These are phyloP conservation scores for Andrena fulva DNA, from an alignment of 2,888 invertebrate genomes.

Conservation along the genomic window DNA sequence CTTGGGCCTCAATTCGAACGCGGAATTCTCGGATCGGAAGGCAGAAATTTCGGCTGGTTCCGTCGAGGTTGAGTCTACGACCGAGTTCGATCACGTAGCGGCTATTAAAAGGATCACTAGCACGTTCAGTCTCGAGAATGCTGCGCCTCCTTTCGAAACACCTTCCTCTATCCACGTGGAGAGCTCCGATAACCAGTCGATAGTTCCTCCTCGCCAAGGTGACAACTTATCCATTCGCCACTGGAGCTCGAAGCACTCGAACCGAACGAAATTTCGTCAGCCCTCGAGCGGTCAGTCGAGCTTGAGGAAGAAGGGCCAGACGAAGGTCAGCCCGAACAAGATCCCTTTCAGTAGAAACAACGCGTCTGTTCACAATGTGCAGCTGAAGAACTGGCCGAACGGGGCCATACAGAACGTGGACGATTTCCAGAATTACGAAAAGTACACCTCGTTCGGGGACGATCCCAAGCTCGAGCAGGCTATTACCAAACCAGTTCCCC, in stretches of 20 bases:
- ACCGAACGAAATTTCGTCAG: constrained; percentile 32
- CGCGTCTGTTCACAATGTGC: not conserved
- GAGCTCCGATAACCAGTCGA: not conserved
- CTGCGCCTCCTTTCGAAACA: too few species aligned
- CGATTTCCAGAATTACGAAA: constrained; percentile 80
- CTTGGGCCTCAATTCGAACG: constrained; percentile 45
- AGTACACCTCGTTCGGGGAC: constrained; percentile 75
- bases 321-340: constrained; percentile 6
- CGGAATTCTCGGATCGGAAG: constrained; percentile 26
- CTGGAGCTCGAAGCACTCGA: constrained; percentile 17
- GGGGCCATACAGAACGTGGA: constrained; percentile 73
- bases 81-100: constrained; percentile 52
- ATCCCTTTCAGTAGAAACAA: not conserved
- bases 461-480: constrained; percentile 36
- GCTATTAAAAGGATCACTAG: constrained; percentile 47
- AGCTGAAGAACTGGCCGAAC: constrained; percentile 80
- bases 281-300: not conserved
- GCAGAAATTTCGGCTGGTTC: not conserved
- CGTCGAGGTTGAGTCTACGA: constrained; percentile 34
- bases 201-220: not conserved
- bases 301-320: constrained; percentile 26
- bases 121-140: constrained; percentile 1
- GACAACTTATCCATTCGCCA: not conserved
- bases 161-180: not conserved
- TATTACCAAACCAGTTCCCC: not conserved